A percentile compares a stretch with the other conserved stretches of the same genome.
Evolutionary conservation across 2,113 vertebrate species (phyloP).

Genomic region (Lichenostomus cassidix): DNA sequence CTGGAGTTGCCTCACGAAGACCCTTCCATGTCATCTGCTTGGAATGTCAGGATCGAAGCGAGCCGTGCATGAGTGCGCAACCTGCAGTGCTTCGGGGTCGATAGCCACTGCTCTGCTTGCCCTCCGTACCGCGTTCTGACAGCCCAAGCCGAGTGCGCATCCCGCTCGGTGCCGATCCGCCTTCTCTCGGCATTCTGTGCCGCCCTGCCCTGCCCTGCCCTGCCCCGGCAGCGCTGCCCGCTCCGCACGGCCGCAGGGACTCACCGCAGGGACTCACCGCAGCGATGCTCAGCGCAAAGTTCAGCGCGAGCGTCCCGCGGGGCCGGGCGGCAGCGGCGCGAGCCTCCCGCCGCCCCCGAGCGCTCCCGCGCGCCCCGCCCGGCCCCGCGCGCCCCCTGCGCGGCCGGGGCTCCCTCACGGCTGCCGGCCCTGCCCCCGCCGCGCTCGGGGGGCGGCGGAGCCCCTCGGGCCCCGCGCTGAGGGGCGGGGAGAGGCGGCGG

Average conservation of each 20-base stretch:
- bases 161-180: fast-evolving
- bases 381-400: too few species aligned
- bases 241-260: fast-evolving
- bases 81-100: not conserved
- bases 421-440: too few species aligned
- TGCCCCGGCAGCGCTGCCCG: fast-evolving
- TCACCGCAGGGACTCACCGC: fast-evolving
- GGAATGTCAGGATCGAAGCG: not conserved
- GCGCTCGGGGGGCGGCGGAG: too few species aligned
- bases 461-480: too few species aligned
- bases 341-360: not conserved
- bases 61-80: fast-evolving
- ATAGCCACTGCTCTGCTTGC: fast-evolving
- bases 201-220: fast-evolving
- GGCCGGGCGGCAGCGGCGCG: not conserved
- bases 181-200: fast-evolving
- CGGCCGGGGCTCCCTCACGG: too few species aligned
- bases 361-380: too few species aligned
- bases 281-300: not conserved
- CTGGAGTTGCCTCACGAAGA: not conserved
- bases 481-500: too few species aligned
- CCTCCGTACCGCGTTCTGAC: fast-evolving
- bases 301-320: not conserved
- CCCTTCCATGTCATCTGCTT: not conserved
- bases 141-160: fast-evolving